Percentiles rank a stretch among this genome's conserved stretches.
Conservation (phyloP, 1,140 invertebrate genomes). For the Drosophila chauvacae region DNA sequence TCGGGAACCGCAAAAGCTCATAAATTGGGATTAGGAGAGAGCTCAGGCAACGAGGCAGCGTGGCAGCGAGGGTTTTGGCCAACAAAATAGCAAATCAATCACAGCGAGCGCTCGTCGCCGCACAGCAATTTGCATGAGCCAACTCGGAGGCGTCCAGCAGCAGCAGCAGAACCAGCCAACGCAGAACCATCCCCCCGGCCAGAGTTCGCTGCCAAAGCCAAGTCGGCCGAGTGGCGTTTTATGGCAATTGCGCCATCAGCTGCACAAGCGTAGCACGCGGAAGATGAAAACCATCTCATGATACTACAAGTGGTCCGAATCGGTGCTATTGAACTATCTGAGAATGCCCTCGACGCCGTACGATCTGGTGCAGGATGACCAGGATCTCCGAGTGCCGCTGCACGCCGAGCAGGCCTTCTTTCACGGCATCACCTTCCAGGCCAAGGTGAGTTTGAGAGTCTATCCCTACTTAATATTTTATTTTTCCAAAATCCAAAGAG, state of each 20-base stretch:
- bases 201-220: conserved; percentile 45
- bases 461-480: background rate
- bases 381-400: conserved; percentile 96
- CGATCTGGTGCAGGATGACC: conserved; percentile 97
- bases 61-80: conserved; percentile 15
- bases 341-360: conserved; percentile 95
- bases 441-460: conserved; percentile 90
- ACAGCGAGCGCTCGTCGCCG: conserved; percentile 61
- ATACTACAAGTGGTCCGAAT: conserved; percentile 85
- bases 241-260: conserved; percentile 81
- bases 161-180: conserved; percentile 23
- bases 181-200: conserved; percentile 30
- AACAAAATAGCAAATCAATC: conserved; percentile 75
- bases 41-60: conserved; percentile 1
- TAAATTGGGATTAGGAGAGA: conserved; percentile 76
- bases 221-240: conserved; percentile 70
- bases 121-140: conserved; percentile 77
- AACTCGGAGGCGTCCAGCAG: conserved; percentile 45
- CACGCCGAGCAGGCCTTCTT: conserved; percentile 98
- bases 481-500: background rate
- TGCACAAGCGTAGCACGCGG: conserved; percentile 82
- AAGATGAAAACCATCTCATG: conserved; percentile 85
- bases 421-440: conserved; percentile 98
- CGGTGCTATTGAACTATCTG: conserved; percentile 84
- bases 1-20: too few species aligned